Conservation (phyloP, 2,113 vertebrate genomes). For the Petroica traversi region DNA sequence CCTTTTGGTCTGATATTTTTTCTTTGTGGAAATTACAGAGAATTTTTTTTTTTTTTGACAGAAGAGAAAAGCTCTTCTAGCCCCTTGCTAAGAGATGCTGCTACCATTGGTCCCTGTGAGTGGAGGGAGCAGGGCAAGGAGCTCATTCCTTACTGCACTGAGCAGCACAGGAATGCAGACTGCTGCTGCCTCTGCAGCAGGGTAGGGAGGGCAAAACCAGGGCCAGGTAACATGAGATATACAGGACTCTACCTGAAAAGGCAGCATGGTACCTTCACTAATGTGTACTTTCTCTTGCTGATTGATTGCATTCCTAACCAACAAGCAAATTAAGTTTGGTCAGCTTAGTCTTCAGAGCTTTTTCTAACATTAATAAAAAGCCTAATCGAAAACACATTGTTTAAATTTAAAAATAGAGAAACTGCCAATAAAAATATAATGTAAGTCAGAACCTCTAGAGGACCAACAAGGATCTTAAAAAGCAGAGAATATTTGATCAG, state of each 20-base stretch:
- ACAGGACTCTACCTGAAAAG: background rate
- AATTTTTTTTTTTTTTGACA: background rate
- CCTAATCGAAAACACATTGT: background rate
- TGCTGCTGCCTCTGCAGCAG: background rate
- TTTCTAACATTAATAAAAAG: background rate
- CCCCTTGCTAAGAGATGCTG: background rate
- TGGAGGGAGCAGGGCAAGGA: background rate
- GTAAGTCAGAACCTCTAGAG: background rate
- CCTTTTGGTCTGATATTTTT: background rate
- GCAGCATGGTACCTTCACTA: background rate
- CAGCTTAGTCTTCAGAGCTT: background rate
- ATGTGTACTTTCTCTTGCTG: background rate
- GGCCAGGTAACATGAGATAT: background rate
- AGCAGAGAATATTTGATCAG: background rate
- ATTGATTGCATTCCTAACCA: background rate
- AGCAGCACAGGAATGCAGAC: background rate
- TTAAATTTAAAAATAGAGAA: background rate
- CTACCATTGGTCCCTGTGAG: background rate
- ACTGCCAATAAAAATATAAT: background rate
- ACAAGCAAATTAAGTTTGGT: background rate
- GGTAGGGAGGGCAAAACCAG: background rate
- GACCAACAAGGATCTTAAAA: background rate
- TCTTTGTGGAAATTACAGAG: background rate
- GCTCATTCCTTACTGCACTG: background rate
- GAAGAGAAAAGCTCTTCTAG: background rate